Evolutionary conservation across 2,797 vertebrate species (phyloP).

Genomic region (Emydoidea blandingii): DNA sequence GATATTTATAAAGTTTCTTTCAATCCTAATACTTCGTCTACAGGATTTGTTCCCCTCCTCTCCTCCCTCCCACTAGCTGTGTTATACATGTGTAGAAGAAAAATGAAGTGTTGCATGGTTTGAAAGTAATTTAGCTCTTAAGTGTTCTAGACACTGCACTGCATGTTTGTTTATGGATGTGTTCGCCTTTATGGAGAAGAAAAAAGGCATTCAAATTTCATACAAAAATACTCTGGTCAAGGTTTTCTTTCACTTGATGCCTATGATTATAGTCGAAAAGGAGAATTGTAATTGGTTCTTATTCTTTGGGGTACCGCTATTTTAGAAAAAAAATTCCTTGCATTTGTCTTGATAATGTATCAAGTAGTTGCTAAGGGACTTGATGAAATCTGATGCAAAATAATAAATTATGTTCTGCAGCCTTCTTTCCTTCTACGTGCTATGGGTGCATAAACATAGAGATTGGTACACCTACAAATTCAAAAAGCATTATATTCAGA

Average conservation of each 20-base stretch:
- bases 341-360: conserved; percentile 83
- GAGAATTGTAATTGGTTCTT: conserved; percentile 61
- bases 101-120: conserved; percentile 16
- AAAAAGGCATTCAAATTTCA: conserved; percentile 34
- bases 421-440: conserved; percentile 73
- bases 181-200: conserved; percentile 3
- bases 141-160: conserved; percentile 40
- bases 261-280: conserved; percentile 45
- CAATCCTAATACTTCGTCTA: background rate
- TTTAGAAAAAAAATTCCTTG: conserved; percentile 40
- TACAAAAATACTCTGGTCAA: conserved; percentile 27
- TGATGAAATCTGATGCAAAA: conserved; percentile 81
- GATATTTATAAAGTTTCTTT: background rate
- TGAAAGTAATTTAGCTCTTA: conserved; percentile 58
- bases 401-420: conserved; percentile 81
- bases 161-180: conserved; percentile 48
- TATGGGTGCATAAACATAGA: conserved; percentile 36
- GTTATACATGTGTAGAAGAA: conserved; percentile 21
- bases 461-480: conserved; percentile 21
- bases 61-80: fast-evolving
- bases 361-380: conserved; percentile 78
- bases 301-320: conserved; percentile 74
- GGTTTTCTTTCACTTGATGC: conserved; percentile 28
- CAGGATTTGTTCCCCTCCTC: background rate
- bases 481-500: conserved; percentile 37